Base-by-base conservation (phyloP, 1,140 invertebrate species). In the Eciton burchellii region DNA sequence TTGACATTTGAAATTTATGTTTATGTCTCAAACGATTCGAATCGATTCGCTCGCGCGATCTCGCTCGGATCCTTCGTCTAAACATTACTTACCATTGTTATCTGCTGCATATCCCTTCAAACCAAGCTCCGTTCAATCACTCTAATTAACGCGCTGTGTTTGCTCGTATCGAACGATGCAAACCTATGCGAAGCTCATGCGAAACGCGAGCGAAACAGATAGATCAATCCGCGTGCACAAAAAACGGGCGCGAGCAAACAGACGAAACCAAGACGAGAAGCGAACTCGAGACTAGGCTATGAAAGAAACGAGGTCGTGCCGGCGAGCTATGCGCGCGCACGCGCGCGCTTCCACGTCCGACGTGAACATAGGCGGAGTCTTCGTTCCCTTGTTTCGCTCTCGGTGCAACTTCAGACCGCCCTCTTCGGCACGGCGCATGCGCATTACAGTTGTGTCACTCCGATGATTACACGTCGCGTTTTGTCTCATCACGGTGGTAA, bases 291-390 rank as follows among this genome's bases (percentile, higher is more conserved):
- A 87, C 85, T 76, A 79, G 71, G 24, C 47, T 11, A 62, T 66
- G 54, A 63, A 72, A 85, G 35, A 68, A 79, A 70, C 84, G 72
- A 60, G 65, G 49, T 56, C 71, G 47, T 59, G 73, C 59, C 73
- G 76, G 35, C 70, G 49, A 63, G n/a, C 24, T 19, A 41, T 52
- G 52, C 66, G 84, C 70, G 73, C 62, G 73, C 71, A 26, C 41
- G 63, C 70, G 76, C 57, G 45, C 16, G 71, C 52, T 9, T 71
- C 49, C 47, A 65, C 76, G 35, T 2, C 35, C 2, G 54, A 62
- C 84, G 29, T 29, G 59, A 68, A 71, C 73, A 63, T 26, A 90
- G 90, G 90, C 90, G 90, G 89, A 87, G 90, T 86, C 72, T 84
- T 2, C 2, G 35, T 35, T 35, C 60, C n/a, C 26, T 52, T 24